Conservation (phyloP, 2,113 vertebrate genomes). For the Macaca nemestrina region DNA sequence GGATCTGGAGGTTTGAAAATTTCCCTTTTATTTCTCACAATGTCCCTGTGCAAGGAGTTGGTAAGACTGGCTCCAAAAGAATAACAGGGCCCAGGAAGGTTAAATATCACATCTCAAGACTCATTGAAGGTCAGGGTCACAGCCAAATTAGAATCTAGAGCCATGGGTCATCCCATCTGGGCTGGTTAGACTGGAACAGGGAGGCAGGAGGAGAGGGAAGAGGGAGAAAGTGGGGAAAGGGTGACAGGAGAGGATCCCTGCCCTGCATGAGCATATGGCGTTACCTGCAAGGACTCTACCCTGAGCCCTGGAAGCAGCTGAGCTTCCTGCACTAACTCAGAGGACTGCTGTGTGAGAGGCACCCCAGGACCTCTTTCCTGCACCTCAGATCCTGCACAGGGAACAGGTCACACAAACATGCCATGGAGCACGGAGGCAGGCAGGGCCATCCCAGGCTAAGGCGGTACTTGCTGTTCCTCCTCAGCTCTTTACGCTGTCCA, state of each 20-base stretch:
- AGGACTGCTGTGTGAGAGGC: rapidly evolving
- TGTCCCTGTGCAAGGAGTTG: background rate
- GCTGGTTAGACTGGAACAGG: rapidly evolving
- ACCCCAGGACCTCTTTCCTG: background rate
- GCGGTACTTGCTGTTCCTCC: background rate
- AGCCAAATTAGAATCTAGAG: background rate
- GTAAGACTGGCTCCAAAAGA: background rate
- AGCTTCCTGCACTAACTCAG: rapidly evolving
- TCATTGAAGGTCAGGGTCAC: no score
- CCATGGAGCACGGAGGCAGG: background rate
- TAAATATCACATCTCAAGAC: background rate
- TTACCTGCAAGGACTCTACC: rapidly evolving
- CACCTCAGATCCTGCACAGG: background rate
- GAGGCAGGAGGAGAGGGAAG: rapidly evolving
- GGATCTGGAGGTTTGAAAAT: background rate
- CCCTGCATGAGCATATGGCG: no score
- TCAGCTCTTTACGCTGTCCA: background rate
- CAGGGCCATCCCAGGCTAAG: no score
- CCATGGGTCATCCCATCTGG: no score
- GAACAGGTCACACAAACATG: no score
- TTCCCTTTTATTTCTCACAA: background rate
- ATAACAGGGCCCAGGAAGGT: background rate
- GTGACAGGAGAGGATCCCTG: background rate
- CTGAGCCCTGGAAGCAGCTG: background rate
- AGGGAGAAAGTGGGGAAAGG: rapidly evolving